A percentile compares a stretch with the other conserved stretches of the same genome.
phyloP scores from a whole-genome alignment of 2,797 vertebrate species.

The Arnoldichthys spilopterus region DNA sequence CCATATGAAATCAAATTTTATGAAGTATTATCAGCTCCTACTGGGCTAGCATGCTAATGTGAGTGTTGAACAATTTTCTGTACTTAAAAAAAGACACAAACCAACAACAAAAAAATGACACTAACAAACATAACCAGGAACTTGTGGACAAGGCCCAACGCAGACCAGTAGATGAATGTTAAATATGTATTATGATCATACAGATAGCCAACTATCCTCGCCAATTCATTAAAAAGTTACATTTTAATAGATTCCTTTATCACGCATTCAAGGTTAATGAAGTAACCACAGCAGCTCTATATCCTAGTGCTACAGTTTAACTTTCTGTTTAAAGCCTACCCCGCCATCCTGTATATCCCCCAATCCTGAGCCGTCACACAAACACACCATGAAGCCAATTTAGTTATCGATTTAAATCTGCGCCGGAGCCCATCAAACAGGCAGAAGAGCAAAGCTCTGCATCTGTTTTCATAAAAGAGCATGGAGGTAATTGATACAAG shows the following conservation, averaged over 20 bases:
- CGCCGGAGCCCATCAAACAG: slow-evolving; percentile 72
- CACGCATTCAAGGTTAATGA: background rate
- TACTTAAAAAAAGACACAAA: no score
- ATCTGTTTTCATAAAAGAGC: slow-evolving; percentile 75
- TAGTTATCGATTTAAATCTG: slow-evolving; percentile 75
- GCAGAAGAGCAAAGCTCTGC: slow-evolving; percentile 71
- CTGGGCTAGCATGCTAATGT: no score
- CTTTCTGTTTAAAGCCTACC: background rate
- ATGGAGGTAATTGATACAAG: slow-evolving; percentile 65
- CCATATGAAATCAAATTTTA: no score
- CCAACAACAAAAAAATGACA: no score
- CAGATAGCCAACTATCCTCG: background rate
- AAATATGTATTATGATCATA: background rate
- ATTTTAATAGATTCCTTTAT: background rate
- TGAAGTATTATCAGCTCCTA: no score
- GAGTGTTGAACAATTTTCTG: no score
- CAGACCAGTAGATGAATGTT: no score
- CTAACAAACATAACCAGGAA: no score
- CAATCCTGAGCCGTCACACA: background rate
- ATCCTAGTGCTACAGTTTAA: background rate
- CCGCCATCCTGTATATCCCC: background rate
- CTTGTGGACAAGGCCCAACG: no score
- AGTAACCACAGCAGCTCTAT: slow-evolving; percentile 9
- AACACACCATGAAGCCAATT: slow-evolving; percentile 66
- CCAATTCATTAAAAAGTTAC: background rate